Percentiles rank a stretch among this genome's conserved stretches.
Evolutionary conservation across 2,888 invertebrate genomes (phyloP).

Genomic region (Ichneumoninae sp.): DNA sequence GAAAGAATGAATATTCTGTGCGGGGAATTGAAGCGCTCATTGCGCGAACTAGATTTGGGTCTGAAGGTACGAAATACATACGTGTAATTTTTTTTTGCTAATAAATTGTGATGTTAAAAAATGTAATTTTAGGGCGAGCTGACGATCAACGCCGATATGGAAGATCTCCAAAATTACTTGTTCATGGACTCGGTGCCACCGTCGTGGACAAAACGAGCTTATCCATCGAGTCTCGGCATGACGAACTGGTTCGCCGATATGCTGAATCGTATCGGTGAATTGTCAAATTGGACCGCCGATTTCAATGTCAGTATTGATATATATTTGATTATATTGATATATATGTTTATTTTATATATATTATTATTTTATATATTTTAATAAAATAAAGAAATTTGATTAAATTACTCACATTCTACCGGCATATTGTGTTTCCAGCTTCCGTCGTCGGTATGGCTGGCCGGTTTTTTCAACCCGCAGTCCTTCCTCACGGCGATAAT

Average conservation of each 20-base stretch:
- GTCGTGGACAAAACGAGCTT: slow-evolving; percentile 93
- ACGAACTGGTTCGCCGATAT: slow-evolving; percentile 96
- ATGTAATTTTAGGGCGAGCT: slow-evolving; percentile 90
- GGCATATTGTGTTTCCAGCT: slow-evolving; percentile 84
- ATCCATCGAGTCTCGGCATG: slow-evolving; percentile 93
- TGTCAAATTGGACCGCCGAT: slow-evolving; percentile 95
- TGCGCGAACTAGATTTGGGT: slow-evolving; percentile 94
- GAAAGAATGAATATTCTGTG: slow-evolving; percentile 97
- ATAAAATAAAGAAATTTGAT: not conserved
- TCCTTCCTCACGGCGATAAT: slow-evolving; percentile 98
- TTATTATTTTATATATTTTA: slow-evolving; percentile 12
- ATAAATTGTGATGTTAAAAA: not conserved
- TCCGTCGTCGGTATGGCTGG: slow-evolving; percentile 95
- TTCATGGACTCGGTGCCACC: slow-evolving; percentile 96
- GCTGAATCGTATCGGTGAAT: slow-evolving; percentile 90
- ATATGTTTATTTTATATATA: slow-evolving; percentile 13
- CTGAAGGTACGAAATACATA: slow-evolving; percentile 88
- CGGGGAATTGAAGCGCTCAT: slow-evolving; percentile 91
- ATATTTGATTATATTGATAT: not conserved
- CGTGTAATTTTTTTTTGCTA: slow-evolving; percentile 6
- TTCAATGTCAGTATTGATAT: slow-evolving; percentile 86
- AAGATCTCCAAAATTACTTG: slow-evolving; percentile 92
- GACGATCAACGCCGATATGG: slow-evolving; percentile 97
- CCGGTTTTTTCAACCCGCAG: slow-evolving; percentile 98
- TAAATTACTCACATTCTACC: not conserved